Conservation (phyloP, 2,797 vertebrate species). For the Mormyrus hasselquistii region DNA sequence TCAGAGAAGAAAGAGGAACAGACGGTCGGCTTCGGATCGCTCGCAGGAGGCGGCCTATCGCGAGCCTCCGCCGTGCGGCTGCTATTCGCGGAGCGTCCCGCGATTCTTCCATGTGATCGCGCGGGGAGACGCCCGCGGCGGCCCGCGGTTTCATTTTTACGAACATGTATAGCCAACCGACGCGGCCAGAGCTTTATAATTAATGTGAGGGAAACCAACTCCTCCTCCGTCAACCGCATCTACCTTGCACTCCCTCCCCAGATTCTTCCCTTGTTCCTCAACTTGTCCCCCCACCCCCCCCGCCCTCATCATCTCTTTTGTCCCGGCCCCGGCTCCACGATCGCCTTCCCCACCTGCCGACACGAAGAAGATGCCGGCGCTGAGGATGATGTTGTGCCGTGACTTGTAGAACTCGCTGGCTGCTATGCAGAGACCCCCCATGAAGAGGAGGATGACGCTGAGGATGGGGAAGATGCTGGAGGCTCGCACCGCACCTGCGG, state of each 20-base stretch:
- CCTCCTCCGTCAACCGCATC: neutral
- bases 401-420: slow-evolving; percentile 99
- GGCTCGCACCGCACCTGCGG: slow-evolving; percentile 85
- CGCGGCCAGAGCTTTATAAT: neutral
- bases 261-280: neutral
- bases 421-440: slow-evolving; percentile 95
- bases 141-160: neutral
- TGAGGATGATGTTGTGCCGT: slow-evolving; percentile 99
- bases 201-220: neutral
- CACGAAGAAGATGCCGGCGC: slow-evolving; percentile 95
- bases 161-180: neutral
- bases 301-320: neutral
- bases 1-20: slow-evolving; percentile 35
- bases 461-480: slow-evolving; percentile 98
- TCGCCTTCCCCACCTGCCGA: slow-evolving; percentile 77
- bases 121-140: neutral
- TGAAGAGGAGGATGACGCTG: slow-evolving; percentile 97
- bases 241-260: neutral
- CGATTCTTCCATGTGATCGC: neutral
- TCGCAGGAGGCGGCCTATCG: neutral
- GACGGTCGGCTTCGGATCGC: slow-evolving; percentile 24
- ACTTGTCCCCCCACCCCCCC: neutral
- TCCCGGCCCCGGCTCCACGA: neutral
- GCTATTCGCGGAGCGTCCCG: neutral
- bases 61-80: neutral